These are phyloP conservation scores for Drosophila equinoxialis DNA, from an alignment of 1,140 invertebrate genomes.

Conservation along the genomic window DNA sequence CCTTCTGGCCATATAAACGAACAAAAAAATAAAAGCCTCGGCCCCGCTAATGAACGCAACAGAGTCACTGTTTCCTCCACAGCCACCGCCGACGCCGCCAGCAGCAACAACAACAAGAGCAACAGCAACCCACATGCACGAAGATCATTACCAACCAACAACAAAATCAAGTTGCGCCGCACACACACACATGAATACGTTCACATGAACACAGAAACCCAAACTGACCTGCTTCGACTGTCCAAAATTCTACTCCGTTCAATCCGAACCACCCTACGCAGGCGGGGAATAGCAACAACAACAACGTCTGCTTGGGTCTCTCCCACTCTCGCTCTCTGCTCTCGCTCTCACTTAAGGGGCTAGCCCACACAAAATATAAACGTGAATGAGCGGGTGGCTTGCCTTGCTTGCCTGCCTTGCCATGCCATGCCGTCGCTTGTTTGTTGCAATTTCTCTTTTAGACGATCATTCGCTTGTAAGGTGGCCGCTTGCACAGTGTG, in stretches of 20 bases:
- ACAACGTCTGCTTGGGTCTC: slow-evolving; percentile 29
- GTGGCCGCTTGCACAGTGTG: slow-evolving; percentile 65
- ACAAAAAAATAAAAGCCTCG: slow-evolving; percentile 64
- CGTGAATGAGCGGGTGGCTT: slow-evolving; percentile 77
- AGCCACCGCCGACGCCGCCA: slow-evolving; percentile 25
- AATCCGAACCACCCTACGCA: slow-evolving; percentile 65
- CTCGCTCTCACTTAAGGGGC: slow-evolving; percentile 28
- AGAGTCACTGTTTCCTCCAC: slow-evolving; percentile 63
- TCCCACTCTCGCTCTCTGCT: slow-evolving; percentile 63
- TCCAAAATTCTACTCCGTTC: slow-evolving; percentile 64
- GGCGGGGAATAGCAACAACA: slow-evolving; percentile 3
- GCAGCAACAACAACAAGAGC: slow-evolving; percentile 37
- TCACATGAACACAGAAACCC: slow-evolving; percentile 27
- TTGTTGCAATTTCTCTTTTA: slow-evolving; percentile 81
- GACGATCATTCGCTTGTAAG: slow-evolving; percentile 76
- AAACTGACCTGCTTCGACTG: slow-evolving; percentile 72
- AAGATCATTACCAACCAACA: slow-evolving; percentile 77
- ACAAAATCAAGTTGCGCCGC: slow-evolving; percentile 72
- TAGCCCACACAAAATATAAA: slow-evolving; percentile 59
- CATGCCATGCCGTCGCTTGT: slow-evolving; percentile 47
- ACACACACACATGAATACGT: neutral
- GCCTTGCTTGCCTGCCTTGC: slow-evolving; percentile 51
- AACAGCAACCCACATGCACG: slow-evolving; percentile 73
- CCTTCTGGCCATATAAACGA: slow-evolving; percentile 57
- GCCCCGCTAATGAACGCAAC: slow-evolving; percentile 79